Conservation (phyloP, 1,140 invertebrate species). For the Megalopta genalis region DNA sequence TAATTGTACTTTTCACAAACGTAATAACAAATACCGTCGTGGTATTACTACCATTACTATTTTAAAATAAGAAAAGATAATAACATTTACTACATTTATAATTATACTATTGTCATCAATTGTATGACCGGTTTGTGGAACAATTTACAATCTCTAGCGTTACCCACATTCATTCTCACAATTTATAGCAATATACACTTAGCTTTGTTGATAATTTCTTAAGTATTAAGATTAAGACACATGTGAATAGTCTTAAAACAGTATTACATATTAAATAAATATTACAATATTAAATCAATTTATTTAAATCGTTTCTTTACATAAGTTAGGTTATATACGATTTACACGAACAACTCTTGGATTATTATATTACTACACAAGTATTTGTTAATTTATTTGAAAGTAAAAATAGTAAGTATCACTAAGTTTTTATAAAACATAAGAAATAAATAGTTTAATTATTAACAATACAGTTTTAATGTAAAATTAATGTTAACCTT, state of each 20-base stretch:
- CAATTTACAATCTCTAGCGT: neutral
- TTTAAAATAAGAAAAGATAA: neutral
- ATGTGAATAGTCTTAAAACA: neutral
- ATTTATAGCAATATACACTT: neutral
- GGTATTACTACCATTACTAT: neutral
- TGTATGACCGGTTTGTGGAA: neutral
- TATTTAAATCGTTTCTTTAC: neutral
- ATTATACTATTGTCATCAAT: neutral
- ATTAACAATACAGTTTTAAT: neutral
- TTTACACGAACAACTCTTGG: neutral
- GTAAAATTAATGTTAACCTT: neutral
- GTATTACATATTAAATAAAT: neutral
- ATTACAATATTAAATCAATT: neutral
- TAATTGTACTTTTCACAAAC: neutral
- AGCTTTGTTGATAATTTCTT: neutral
- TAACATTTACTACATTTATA: neutral
- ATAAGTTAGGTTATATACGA: neutral
- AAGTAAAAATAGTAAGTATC: slow-evolving; percentile 10
- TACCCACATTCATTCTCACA: neutral
- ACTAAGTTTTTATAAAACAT: neutral
- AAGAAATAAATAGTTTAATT: neutral
- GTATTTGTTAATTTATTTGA: neutral
- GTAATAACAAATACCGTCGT: too few species aligned
- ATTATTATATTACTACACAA: neutral
- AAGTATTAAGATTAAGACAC: neutral